These are phyloP conservation scores for Cephus runcator DNA, from an alignment of 2,888 invertebrate species.

Conservation along the genomic window DNA sequence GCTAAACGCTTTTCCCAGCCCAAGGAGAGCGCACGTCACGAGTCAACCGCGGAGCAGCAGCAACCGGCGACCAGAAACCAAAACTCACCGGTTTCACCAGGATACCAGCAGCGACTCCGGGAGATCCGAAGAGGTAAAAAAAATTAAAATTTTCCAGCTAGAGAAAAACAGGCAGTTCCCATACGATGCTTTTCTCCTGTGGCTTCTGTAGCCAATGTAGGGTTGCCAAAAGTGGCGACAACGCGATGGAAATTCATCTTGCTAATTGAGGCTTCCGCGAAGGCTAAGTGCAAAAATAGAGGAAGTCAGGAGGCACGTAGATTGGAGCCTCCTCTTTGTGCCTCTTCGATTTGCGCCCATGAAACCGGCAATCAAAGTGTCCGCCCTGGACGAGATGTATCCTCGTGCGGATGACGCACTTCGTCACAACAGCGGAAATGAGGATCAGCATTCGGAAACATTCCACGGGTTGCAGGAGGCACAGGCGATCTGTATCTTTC, in stretches of 20 bases:
- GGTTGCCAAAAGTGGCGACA: slow-evolving; percentile 53
- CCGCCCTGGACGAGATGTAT: slow-evolving; percentile 58
- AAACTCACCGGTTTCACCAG: slow-evolving; percentile 69
- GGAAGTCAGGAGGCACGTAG: background rate
- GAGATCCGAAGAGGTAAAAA: background rate
- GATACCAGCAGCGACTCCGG: slow-evolving; percentile 24
- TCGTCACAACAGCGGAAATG: slow-evolving; percentile 28
- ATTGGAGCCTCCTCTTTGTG: slow-evolving; percentile 16
- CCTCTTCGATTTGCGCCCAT: slow-evolving; percentile 48
- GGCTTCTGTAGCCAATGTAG: background rate
- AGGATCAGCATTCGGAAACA: background rate
- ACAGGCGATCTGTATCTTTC: background rate
- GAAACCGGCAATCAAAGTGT: slow-evolving; percentile 62
- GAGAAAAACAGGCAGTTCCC: slow-evolving; percentile 67
- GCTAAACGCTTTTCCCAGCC: slow-evolving; percentile 52
- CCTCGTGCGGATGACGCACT: slow-evolving; percentile 36
- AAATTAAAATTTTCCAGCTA: slow-evolving; percentile 66
- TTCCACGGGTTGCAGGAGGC: background rate
- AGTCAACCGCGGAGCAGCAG: slow-evolving; percentile 13
- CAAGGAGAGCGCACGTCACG: slow-evolving; percentile 22
- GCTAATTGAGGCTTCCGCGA: slow-evolving; percentile 48
- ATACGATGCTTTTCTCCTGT: background rate
- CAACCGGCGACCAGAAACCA: slow-evolving; percentile 21
- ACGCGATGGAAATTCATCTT: slow-evolving; percentile 64
- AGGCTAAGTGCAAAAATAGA: background rate